Evolutionary conservation across 1,140 invertebrate genomes (phyloP).

Genomic region (Drosophila albomicans): DNA sequence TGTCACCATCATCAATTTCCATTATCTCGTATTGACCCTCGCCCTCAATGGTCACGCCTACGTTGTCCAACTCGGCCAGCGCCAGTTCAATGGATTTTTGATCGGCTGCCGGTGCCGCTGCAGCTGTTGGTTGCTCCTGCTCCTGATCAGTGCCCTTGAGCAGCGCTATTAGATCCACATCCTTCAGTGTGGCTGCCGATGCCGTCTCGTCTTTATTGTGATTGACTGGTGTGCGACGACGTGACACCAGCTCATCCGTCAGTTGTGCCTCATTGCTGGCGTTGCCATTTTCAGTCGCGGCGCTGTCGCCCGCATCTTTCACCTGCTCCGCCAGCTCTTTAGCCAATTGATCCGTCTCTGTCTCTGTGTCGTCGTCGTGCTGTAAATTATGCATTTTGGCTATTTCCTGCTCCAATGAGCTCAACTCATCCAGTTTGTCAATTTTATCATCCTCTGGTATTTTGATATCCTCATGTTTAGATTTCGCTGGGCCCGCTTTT

Average conservation of each 20-base stretch:
- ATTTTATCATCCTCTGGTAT: not conserved
- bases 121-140: constrained; percentile 3
- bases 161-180: constrained; percentile 78
- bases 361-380: not conserved
- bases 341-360: constrained; percentile 10
- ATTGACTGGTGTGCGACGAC: constrained; percentile 15
- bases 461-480: constrained; percentile 35
- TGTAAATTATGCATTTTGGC: constrained; percentile 74
- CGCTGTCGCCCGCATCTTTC: not conserved
- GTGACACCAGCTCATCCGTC: constrained; percentile 13
- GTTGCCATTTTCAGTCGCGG: constrained; percentile 20
- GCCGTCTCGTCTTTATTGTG: constrained; percentile 7
- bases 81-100: constrained; percentile 51
- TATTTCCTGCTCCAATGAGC: constrained; percentile 74
- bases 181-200: constrained; percentile 52
- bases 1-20: constrained; percentile 75
- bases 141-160: constrained; percentile 69
- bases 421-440: constrained; percentile 68
- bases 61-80: constrained; percentile 53
- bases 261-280: constrained; percentile 5
- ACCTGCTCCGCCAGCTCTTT: not conserved
- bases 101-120: not conserved
- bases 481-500: constrained; percentile 44
- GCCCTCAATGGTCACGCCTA: constrained; percentile 77
- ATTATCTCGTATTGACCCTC: constrained; percentile 83